phyloP scores from a whole-genome alignment of 2,888 invertebrate genomes.

The Oscheius onirici region DNA sequence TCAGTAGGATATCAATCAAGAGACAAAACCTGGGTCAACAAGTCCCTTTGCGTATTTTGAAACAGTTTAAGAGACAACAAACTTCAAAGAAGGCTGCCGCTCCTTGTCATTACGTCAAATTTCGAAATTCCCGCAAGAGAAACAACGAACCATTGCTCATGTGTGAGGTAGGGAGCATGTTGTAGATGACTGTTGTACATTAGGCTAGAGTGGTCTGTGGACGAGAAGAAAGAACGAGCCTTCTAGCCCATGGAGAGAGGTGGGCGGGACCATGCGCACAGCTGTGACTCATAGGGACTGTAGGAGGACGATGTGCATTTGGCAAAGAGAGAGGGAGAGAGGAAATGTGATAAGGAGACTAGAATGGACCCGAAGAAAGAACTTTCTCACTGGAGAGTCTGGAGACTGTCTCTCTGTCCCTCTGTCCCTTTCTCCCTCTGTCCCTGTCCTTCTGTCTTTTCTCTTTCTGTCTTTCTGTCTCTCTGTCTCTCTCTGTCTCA shows the following conservation, averaged over 20 bases:
- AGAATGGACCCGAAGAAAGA: too few relatives aligned
- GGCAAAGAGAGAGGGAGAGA: not conserved
- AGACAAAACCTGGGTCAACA: too few relatives aligned
- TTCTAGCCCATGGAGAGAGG: not conserved
- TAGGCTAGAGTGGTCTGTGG: not conserved
- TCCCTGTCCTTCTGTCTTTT: too few relatives aligned
- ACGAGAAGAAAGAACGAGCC: not conserved
- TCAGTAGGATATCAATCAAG: too few relatives aligned
- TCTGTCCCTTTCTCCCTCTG: not conserved
- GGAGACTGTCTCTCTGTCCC: too few relatives aligned
- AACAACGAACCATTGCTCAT: constrained; percentile 3
- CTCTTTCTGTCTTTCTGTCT: too few relatives aligned
- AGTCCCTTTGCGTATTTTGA: too few relatives aligned
- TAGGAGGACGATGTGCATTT: not conserved
- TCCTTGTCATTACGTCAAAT: too few relatives aligned
- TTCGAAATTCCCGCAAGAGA: not conserved
- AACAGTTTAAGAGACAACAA: too few relatives aligned
- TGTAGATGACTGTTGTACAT: constrained; percentile 8
- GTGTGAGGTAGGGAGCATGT: not conserved
- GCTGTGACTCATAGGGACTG: constrained; percentile 1
- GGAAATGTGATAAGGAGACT: too few relatives aligned
- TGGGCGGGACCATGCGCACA: not conserved
- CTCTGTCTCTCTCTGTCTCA: not conserved
- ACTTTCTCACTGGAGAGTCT: too few relatives aligned
- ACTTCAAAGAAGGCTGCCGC: too few relatives aligned